Base-by-base conservation (phyloP, 2,888 invertebrate genomes). In the Chirona hameri region DNA sequence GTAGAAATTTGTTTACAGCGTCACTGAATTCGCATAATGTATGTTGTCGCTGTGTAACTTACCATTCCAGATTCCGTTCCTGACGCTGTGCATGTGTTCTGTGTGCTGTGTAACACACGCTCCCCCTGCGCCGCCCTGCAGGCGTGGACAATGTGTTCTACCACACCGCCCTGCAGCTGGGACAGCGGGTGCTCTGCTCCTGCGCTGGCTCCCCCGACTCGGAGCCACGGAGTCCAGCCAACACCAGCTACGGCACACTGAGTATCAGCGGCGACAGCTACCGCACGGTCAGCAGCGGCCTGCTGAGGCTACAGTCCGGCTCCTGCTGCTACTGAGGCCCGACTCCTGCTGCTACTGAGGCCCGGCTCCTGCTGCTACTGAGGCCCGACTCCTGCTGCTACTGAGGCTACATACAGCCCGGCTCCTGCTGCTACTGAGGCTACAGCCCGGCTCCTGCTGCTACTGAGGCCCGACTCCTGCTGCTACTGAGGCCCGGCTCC, bases 101-200 rank as follows among this genome's bases (percentile, higher is more conserved):
- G 39, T 7, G 39, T 7, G 39, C 39, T 39, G 39, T 5, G 39
- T 39, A 7, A 39, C n/a, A n/a, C n/a, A n/a, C n/a, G n/a, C n/a
- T n/a, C n/a, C 39, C 39, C 39, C 39, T 7, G 39, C 39, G 2
- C 60, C 21, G 21, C 9, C 29, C 29, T 2, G 18, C 72, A 72
- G 72, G 72, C 18, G 72, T 72, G 14, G 72, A 72, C 31, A 27
- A 72, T 31, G 72, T 72, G 72, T 72, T 72, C 72, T 72, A 72
- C 72, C 72, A 72, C 72, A 72, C 72, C 31, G 72, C 72, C 27
- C 18, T 72, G 31, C 72, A 72, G 72, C 72, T 72, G 31, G 72
- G 72, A 2, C 72, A 72, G 72, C 14, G 72, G 31, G 0, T 72
- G 29, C 29, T 27, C 15, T 72, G 72, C 31, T 14, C 29, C 18